These are phyloP conservation scores for Anneissia japonica DNA, from an alignment of 35 echinoderm and acorn worm species.

Conservation along the genomic window DNA sequence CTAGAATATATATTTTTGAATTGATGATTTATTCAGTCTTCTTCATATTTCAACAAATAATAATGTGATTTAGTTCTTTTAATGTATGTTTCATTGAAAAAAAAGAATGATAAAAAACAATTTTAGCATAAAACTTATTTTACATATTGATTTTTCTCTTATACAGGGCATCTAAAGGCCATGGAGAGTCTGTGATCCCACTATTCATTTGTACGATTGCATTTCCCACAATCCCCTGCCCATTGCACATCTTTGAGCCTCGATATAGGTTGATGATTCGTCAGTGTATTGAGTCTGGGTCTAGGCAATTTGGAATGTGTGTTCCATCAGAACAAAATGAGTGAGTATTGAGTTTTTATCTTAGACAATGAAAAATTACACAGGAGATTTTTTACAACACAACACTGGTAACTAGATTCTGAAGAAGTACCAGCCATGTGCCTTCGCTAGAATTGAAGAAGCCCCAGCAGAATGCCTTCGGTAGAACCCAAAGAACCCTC, in stretches of 20 bases:
- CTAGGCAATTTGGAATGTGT: conserved; percentile 94
- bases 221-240: conserved; percentile 82
- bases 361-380: too few relatives aligned
- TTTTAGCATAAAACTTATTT: background rate
- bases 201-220: conserved; percentile 91
- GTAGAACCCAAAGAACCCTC: background rate
- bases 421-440: too few relatives aligned
- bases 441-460: too few relatives aligned
- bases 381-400: too few relatives aligned
- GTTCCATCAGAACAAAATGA: conserved; percentile 12
- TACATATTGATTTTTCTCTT: background rate
- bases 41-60: too few relatives aligned
- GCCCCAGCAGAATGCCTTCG: too few relatives aligned
- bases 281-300: conserved; percentile 73
- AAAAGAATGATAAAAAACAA: too few relatives aligned
- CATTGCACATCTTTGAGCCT: conserved; percentile 86
- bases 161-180: background rate
- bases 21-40: too few relatives aligned
- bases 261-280: conserved; percentile 88
- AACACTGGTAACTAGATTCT: too few relatives aligned
- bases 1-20: too few relatives aligned
- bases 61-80: too few relatives aligned
- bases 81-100: too few relatives aligned
- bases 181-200: conserved; percentile 41
- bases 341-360: conserved; percentile 16